A percentile compares a stretch with the other conserved stretches of the same genome.
phyloP scores from a whole-genome alignment of 2,113 vertebrate genomes.

The Mugil cephalus region DNA sequence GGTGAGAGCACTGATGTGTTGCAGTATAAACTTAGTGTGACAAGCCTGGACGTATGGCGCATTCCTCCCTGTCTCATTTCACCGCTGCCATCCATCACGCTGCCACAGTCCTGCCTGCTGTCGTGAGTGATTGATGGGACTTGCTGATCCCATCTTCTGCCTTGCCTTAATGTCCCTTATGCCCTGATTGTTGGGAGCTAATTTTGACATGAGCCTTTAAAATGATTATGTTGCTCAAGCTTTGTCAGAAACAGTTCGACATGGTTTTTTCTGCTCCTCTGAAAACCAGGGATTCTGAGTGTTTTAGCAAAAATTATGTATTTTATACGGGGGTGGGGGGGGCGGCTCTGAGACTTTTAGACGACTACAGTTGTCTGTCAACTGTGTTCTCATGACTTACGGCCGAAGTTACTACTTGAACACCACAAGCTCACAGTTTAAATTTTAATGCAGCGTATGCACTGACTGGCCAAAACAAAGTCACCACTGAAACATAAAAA shows the following conservation, averaged over 20 bases:
- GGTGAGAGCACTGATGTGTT: conserved; percentile 51
- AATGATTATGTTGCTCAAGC: conserved; percentile 40
- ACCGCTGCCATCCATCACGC: conserved; percentile 73
- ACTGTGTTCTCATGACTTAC: no score
- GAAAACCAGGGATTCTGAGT: neutral
- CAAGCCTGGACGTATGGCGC: conserved; percentile 54
- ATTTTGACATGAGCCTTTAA: conserved; percentile 58
- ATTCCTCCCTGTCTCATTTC: conserved; percentile 76
- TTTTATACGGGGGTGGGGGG: no score
- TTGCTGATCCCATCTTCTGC: conserved; percentile 63
- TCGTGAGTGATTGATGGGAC: conserved; percentile 70
- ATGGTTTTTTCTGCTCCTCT: neutral
- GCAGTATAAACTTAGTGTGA: conserved; percentile 59
- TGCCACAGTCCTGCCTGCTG: conserved; percentile 68
- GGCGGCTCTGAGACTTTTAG: no score
- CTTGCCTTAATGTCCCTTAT: conserved; percentile 48
- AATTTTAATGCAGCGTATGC: no score
- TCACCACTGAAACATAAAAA: no score
- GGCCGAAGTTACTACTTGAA: no score
- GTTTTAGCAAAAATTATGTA: no score
- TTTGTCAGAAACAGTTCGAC: conserved; percentile 17
- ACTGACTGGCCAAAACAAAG: no score
- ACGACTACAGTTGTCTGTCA: no score
- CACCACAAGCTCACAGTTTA: no score
- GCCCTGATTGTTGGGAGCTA: conserved; percentile 56